Evolutionary conservation across 2,888 invertebrate genomes (phyloP), one percentile per base, ranked within the genome.

Genomic region (Pollenia griseotomentosa): DNA sequence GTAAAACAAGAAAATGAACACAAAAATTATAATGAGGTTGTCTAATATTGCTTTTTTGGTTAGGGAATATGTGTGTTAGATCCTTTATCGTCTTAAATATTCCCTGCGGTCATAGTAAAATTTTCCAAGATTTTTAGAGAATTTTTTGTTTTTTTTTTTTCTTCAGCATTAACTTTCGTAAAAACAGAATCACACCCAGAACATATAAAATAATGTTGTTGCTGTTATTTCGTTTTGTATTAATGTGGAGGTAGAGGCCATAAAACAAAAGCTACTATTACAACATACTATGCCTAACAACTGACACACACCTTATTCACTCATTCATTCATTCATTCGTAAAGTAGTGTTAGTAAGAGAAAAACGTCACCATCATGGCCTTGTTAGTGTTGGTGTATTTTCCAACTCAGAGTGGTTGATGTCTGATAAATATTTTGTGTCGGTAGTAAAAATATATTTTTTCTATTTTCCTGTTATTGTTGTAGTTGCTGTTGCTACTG

Each of bases 21-120:
- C 55, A 55, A 68, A 73, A 70, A 82, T 79, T 79, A 78, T 83
- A 79, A 85, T 75, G 74, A 78, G 75, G 79, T 68, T 86, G 78
- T 82, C 77, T 59, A 51, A 83, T 80, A 83, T 79, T 79, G 61
- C 86, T 84, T 82, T 40, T 51, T 48, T 40, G 33, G 55, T 70
- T 75, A 33, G 12, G 16, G 5, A 16, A 12, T 57, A 5, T 68
- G 57, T 57, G 11, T 65, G 42, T 66, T 42, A 78, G 33, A 61
- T 66, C 19, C 68, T 78, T 84, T 82, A 82, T 82, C 78, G 77
- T 82, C 87, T 78, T 82, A 84, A 87, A 84, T 87, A 87, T 84
- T 87, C 87, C 87, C 87, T 87, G 81, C 63, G 87, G 87, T 84
- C 84, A 84, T 74, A 63, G 68, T 51, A 77, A 84, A 74, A 70